Evolutionary conservation across 2,888 invertebrate species (phyloP), one percentile per base, ranked within the genome.

Genomic region (Volucella inflata): DNA sequence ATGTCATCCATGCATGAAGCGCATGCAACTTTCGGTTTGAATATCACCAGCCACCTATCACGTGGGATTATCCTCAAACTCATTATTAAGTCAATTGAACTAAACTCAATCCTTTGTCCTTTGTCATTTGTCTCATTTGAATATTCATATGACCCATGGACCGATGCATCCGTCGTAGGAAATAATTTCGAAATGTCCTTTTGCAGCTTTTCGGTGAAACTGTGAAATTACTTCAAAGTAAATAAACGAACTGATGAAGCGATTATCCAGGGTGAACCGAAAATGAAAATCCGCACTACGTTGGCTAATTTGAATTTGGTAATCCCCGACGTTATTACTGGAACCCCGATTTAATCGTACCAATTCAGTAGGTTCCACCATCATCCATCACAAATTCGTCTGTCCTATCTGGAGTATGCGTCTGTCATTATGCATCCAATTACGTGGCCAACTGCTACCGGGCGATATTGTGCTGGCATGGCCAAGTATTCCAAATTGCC

Each of bases 341-440:
- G 38, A 42, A 55, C 42, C 48, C 48, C 48, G 70, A 78, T 50
- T 81, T 77, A 85, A 76, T 72, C 51, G 68, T 68, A 14, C 67
- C 62, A 81, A 74, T 79, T 79, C 74, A 50, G 16, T 40, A 50
- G 50, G 62, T 62, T 78, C 74, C 30, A 6, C 30, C 30, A 51
- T 46, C 68, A 70, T 83, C 83, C 68, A 79, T 83, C 79, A 79
- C 60, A 57, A 60, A 57, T 50, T n/a, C 57, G 21, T n/a, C 62
- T 21, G n/a, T 17, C 12, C 50, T 59, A 30, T 30, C 30, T 30
- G 30, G 30, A 30, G 30, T 67, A 53, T 70, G 60, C 62, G 71
- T 42, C 72, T 85, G 85, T 85, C 81, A 85, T 81, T 85, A 81
- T 72, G 72, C 77, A 74, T 72, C 85, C 81, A 85, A 85, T 85